These are phyloP conservation scores for Camponotus fellah DNA, from an alignment of 2,888 invertebrate genomes.

Conservation along the genomic window DNA sequence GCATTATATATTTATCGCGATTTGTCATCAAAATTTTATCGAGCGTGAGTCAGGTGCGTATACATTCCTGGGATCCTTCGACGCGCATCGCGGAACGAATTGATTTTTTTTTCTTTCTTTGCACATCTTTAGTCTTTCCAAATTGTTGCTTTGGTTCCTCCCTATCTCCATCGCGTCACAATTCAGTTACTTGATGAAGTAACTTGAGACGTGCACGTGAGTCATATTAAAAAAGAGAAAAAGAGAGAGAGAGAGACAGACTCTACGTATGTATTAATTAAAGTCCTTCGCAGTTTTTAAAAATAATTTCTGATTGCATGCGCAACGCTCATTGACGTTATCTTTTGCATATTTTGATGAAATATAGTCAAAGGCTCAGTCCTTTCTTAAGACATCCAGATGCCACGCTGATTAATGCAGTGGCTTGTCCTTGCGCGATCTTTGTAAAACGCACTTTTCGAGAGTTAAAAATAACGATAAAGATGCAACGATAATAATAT, in stretches of 20 bases:
- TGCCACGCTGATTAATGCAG: constrained; percentile 48
- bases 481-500: constrained; percentile 21
- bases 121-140: neutral
- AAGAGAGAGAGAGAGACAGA: neutral
- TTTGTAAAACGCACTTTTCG: constrained; percentile 31
- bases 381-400: constrained; percentile 3
- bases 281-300: constrained; percentile 31
- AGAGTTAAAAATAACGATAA: constrained; percentile 47
- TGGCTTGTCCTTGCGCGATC: constrained; percentile 33
- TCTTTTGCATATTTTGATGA: constrained; percentile 37
- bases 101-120: constrained; percentile 14
- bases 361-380: constrained; percentile 21
- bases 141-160: constrained; percentile 9
- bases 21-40: constrained; percentile 69
- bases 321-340: constrained; percentile 36
- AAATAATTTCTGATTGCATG: constrained; percentile 9
- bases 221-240: neutral
- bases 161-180: constrained; percentile 27
- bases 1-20: constrained; percentile 62
- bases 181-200: constrained; percentile 26
- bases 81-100: constrained; percentile 35
- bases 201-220: constrained; percentile 11
- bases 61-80: constrained; percentile 11
- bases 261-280: constrained; percentile 7
- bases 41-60: constrained; percentile 57